phyloP scores from a whole-genome alignment of 1,140 invertebrate species.

The Triops cancriformis region DNA sequence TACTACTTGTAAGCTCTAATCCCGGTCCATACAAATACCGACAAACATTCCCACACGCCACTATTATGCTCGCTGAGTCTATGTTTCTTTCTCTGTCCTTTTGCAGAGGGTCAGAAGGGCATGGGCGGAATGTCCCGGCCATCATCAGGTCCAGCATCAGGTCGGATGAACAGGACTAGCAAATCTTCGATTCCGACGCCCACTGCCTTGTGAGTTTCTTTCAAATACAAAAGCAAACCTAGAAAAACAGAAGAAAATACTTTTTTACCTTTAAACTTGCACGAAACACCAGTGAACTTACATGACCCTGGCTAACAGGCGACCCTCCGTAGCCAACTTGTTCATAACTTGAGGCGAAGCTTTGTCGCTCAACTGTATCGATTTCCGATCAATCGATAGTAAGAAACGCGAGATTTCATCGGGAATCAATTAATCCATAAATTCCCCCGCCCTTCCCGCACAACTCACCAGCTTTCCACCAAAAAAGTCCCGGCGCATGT shows the following conservation, averaged over 20 bases:
- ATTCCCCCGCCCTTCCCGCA: neutral
- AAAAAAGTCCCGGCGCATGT: neutral
- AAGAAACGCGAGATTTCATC: neutral
- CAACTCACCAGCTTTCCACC: neutral
- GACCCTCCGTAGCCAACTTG: neutral
- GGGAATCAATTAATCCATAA: neutral
- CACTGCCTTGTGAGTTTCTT: conserved; percentile 13
- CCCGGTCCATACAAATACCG: neutral
- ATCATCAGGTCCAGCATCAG: conserved; percentile 12
- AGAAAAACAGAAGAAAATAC: neutral
- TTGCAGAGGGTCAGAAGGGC: conserved; percentile 8
- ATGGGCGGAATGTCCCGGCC: neutral
- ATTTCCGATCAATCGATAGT: conserved; percentile 14
- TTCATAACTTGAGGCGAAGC: neutral
- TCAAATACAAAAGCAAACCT: neutral
- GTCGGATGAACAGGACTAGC: conserved; percentile 7
- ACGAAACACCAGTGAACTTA: neutral
- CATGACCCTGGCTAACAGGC: neutral
- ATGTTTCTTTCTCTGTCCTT: conserved; percentile 14
- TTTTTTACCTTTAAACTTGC: neutral
- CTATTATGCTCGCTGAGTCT: conserved; percentile 8
- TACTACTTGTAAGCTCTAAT: no score
- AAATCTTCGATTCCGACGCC: neutral
- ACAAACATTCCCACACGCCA: neutral
- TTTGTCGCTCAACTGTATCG: neutral